These are phyloP conservation scores for Acronicta aceris DNA, from an alignment of 2,888 invertebrate species.

Conservation along the genomic window DNA sequence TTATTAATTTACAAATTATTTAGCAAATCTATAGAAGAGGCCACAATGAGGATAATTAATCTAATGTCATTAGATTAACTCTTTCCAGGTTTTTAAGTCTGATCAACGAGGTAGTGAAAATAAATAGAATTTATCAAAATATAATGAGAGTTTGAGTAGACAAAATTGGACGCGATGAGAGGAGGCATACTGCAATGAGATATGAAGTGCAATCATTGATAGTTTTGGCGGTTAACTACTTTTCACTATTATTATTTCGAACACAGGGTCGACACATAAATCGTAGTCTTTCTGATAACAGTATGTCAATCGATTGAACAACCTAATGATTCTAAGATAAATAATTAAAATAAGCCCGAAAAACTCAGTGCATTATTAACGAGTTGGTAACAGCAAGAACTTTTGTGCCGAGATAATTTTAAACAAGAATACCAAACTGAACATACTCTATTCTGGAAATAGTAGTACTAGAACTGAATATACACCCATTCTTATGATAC, in stretches of 20 bases:
- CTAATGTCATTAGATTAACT: constrained; percentile 35
- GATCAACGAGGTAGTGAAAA: constrained; percentile 41
- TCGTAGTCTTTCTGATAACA: not conserved
- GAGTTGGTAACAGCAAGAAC: constrained; percentile 66
- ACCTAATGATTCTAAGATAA: not conserved
- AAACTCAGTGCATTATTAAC: constrained; percentile 82
- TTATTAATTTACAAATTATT: constrained; percentile 15
- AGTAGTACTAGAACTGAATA: constrained; percentile 26
- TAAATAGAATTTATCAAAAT: constrained; percentile 32
- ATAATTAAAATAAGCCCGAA: too few species aligned
- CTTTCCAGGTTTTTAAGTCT: constrained; percentile 35
- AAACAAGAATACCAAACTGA: constrained; percentile 55
- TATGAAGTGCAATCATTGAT: constrained; percentile 7
- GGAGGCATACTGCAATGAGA: constrained; percentile 23
- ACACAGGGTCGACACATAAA: not conserved
- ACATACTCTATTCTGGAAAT: constrained; percentile 57
- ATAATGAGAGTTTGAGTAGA: constrained; percentile 28
- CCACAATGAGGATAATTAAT: constrained; percentile 24
- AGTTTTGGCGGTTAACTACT: not conserved
- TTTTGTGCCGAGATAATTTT: constrained; percentile 60
- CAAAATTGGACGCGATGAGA: constrained; percentile 35
- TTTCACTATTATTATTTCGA: not conserved
- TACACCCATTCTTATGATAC: constrained; percentile 56
- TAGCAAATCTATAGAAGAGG: constrained; percentile 20
- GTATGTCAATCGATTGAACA: constrained; percentile 1